These are phyloP conservation scores for Phoxinus phoxinus DNA, from an alignment of 2,113 vertebrate species.

Conservation along the genomic window DNA sequence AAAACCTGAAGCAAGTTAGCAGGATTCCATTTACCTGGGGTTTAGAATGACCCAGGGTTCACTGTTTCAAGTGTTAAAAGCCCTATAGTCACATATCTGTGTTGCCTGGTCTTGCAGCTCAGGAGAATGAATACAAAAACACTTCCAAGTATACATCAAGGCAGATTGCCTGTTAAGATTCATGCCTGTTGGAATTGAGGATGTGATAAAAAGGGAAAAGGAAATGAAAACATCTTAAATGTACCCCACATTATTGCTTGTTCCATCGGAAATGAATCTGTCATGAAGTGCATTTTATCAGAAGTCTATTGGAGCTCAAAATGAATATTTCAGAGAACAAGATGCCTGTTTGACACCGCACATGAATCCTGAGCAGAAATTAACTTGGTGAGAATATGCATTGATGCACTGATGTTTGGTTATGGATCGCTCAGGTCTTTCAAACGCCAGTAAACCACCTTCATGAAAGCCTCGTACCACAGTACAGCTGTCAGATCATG, in stretches of 20 bases:
- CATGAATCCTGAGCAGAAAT: background rate
- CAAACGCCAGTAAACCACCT: background rate
- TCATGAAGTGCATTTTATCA: background rate
- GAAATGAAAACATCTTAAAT: conserved; percentile 18
- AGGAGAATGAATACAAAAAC: background rate
- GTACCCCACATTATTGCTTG: background rate
- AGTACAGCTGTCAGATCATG: conserved; percentile 25
- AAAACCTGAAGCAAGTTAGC: too few relatives aligned
- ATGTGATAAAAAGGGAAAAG: background rate
- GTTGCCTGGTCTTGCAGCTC: too few relatives aligned
- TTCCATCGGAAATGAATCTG: conserved; percentile 8
- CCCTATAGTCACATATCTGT: too few relatives aligned
- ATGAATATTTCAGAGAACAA: background rate
- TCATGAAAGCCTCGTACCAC: background rate
- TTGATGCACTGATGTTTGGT: conserved; percentile 12
- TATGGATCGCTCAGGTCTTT: background rate
- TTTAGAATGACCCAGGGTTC: too few relatives aligned
- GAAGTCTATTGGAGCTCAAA: background rate
- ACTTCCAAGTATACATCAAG: background rate
- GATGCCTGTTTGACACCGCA: background rate
- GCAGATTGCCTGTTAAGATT: conserved; percentile 19
- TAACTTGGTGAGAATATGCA: background rate
- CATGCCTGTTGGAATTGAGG: background rate
- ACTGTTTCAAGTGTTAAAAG: too few relatives aligned
- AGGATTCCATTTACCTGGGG: too few relatives aligned